Evolutionary conservation across 1,140 invertebrate genomes (phyloP).

Genomic region (Euglossa dilemma): DNA sequence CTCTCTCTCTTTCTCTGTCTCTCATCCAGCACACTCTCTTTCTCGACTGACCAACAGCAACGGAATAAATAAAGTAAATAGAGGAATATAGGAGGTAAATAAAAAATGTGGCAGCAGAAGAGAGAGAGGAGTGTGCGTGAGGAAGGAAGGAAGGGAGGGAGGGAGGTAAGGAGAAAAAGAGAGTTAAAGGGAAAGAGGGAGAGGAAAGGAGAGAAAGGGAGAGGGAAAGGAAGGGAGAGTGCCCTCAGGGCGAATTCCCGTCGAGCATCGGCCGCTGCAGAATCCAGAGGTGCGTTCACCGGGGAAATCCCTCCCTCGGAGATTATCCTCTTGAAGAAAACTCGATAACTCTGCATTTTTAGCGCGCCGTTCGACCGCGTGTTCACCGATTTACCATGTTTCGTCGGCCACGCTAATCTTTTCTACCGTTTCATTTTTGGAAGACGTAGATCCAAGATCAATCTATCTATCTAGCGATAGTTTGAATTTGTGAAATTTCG

Average conservation of each 20-base stretch:
- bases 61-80: slow-evolving; percentile 55
- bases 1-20: not conserved
- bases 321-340: slow-evolving; percentile 50
- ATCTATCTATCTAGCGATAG: not conserved
- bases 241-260: slow-evolving; percentile 69
- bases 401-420: not conserved
- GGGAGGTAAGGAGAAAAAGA: slow-evolving; percentile 24
- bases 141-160: slow-evolving; percentile 12
- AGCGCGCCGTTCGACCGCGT: not conserved
- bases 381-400: not conserved
- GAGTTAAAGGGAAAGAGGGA: slow-evolving; percentile 36
- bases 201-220: slow-evolving; percentile 36
- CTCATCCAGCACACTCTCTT: not conserved
- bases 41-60: slow-evolving; percentile 48
- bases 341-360: slow-evolving; percentile 25
- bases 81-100: slow-evolving; percentile 54
- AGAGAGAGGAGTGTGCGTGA: not conserved
- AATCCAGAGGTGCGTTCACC: slow-evolving; percentile 49
- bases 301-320: slow-evolving; percentile 49
- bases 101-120: slow-evolving; percentile 51
- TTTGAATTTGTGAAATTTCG: not conserved
- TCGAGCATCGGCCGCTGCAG: slow-evolving; percentile 50
- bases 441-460: not conserved
- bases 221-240: slow-evolving; percentile 45
- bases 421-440: not conserved